Evolutionary conservation across 1,140 invertebrate species (phyloP), one percentile per base, ranked within the genome.

Genomic region (Aphaenogaster ashmeadi): DNA sequence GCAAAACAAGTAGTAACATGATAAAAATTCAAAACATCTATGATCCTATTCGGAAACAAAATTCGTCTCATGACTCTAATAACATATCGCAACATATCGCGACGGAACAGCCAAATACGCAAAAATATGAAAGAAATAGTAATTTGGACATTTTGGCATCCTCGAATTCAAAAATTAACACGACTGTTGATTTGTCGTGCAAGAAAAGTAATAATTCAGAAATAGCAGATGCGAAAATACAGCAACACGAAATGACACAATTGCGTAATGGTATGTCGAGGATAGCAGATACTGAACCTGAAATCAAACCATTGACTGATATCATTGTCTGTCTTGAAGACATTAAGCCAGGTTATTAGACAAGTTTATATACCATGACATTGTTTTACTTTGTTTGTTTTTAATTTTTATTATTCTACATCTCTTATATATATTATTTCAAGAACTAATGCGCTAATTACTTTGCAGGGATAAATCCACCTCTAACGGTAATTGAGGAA

Each of bases 301-400:
- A 96, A 91, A 93, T 96, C 94, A 94, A 96, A 94, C 94, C 97
- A 33, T 95, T 98, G 52, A 97, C 96, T 27, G 98, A 98, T 94
- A 96, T 99, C 66, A 96, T 96, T 94, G 96, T 99, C 80, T 96
- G 97, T 13, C 95, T 99, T 89, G 97, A 98, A 92, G 96, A 96
- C 83, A 97, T 99, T 58, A 97, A 97, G 93, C 98, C 98, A 72
- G 97, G 98, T 93, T 85, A n/a, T 18, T 58, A 38, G 21, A 21
- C 50, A 50, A n/a, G 33, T 77, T 56, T 21, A 18, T 54, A 15
- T 88, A 79, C 52, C 13, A 44, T 6, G 11, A 78, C 33, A 60
- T 54, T 36, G n/a, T 52, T 18, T 44, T 36, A 15, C 0, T 52
- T 44, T 71, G 52, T 33, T n/a, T 2, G 58, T n/a, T 44, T 36